Base-by-base conservation (phyloP, 2,888 invertebrate genomes). In the Euspilapteryx auroguttella region DNA sequence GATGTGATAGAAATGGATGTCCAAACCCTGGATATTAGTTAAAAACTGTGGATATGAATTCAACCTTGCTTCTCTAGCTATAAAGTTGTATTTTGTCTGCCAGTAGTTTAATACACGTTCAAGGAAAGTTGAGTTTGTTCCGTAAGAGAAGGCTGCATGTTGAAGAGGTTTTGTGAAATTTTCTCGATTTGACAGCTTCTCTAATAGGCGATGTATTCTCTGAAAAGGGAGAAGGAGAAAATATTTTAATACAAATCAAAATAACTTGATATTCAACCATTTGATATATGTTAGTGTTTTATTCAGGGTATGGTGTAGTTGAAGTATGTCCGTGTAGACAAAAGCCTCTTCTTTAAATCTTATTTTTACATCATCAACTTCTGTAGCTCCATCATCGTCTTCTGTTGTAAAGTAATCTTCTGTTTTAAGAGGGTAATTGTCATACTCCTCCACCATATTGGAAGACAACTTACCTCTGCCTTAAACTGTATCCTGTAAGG, bases 31-130 rank as follows among this genome's bases (percentile, higher is more conserved):
- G 29, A 89, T 80, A 28, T 77, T 78, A 0, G 86, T 86, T 24
- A 56, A 77, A 47, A 73, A 89, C 34, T 87, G 86, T 0, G 82
- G 80, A 40, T 78, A 81, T 29, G 73, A 55, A 43, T 89, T 89
- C 20, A 89, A 47, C 23, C 61, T 54, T 9, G 47, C 46, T 45
- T 86, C 82, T 8, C 83, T 64, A 35, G 79, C 57, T 14, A 56
- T 53, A 86, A 87, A 89, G 41, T 86, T 71, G 49, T 84, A 89
- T 28, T 81, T 66, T 1, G 69, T 73, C 21, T 54, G 52, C 86
- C 86, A 85, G 44, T 82, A 75, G 3, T 75, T 52, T 4, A 78
- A 35, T 10, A 82, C 47, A 9, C 49, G 50, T 20, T 62, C 49
- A 15, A 81, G 42, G 30, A 57, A 68, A 4, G 61, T 55, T 1